A percentile compares a stretch with the other conserved stretches of the same genome.
These are phyloP conservation scores for Agonum fuliginosum DNA, from an alignment of 2,888 invertebrate genomes.

Conservation along the genomic window DNA sequence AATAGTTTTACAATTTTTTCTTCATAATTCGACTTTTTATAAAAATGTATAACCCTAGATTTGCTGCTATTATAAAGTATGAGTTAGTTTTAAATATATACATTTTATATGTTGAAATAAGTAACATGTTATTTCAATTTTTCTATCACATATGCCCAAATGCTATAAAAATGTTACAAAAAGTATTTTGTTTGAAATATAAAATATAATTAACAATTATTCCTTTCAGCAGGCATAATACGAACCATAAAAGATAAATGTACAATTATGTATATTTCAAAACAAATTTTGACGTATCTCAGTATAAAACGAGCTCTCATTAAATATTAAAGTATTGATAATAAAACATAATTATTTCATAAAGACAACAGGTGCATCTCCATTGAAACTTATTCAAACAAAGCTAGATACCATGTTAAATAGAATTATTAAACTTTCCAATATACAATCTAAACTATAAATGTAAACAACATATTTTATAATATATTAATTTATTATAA, in stretches of 20 bases:
- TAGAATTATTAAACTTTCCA: conserved; percentile 59
- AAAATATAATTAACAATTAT: too few relatives aligned
- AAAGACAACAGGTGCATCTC: conserved; percentile 45
- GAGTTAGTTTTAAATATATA: too few relatives aligned
- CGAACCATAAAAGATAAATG: too few relatives aligned
- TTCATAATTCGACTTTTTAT: too few relatives aligned
- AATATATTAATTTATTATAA: conserved; percentile 60
- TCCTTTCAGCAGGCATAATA: too few relatives aligned
- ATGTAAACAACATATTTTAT: conserved; percentile 59
- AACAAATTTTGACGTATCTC: too few relatives aligned
- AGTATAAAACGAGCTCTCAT: conserved; percentile 32
- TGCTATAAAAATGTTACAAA: too few relatives aligned
- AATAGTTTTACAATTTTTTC: not conserved
- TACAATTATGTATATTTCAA: too few relatives aligned
- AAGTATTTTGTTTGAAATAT: too few relatives aligned
- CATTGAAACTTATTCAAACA: conserved; percentile 43
- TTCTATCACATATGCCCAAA: too few relatives aligned
- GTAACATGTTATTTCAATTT: too few relatives aligned
- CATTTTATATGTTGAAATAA: not conserved
- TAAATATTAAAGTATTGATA: conserved; percentile 12
- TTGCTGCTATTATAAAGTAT: too few relatives aligned
- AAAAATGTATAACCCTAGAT: conserved; percentile 5
- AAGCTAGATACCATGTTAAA: conserved; percentile 54
- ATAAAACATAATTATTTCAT: conserved; percentile 38
- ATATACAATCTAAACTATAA: conserved; percentile 61